phyloP scores from a whole-genome alignment of 1,140 invertebrate genomes.

The Metaphire vulgaris region DNA sequence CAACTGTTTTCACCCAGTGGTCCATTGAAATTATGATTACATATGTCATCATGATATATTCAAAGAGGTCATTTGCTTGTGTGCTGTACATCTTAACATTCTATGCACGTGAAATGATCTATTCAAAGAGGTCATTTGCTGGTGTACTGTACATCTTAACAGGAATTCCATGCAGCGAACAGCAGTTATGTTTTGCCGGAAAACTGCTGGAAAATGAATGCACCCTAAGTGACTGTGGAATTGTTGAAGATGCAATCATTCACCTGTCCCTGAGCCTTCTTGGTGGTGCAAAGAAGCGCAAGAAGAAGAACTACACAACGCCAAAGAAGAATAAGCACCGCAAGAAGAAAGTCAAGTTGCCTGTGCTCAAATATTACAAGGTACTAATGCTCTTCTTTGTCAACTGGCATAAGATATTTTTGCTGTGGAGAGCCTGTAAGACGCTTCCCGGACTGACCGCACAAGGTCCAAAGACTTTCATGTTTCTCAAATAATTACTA shows the following conservation, averaged over 20 bases:
- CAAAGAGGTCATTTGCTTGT: no score
- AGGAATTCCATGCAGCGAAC: conserved; percentile 54
- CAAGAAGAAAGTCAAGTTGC: conserved; percentile 99
- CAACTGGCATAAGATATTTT: no score
- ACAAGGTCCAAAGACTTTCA: no score
- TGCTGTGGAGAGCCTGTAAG: no score
- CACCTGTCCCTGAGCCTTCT: conserved; percentile 73
- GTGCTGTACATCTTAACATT: no score
- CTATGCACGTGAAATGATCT: neutral
- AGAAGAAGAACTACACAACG: conserved; percentile 99
- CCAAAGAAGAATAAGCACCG: conserved; percentile 99
- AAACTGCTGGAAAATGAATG: conserved; percentile 90
- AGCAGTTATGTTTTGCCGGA: conserved; percentile 61
- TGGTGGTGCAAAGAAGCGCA: conserved; percentile 97
- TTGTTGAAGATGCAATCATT: conserved; percentile 86
- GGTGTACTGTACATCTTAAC: conserved; percentile 7
- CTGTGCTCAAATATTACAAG: conserved; percentile 97
- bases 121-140: neutral
- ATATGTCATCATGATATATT: no score
- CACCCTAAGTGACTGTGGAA: conserved; percentile 85
- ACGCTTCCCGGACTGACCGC: no score
- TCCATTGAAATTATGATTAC: no score
- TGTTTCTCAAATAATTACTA: no score
- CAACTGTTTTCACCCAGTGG: neutral
- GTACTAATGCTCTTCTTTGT: no score